Base-by-base conservation (phyloP, 2,797 vertebrate genomes). In the Fistularia commersonii region DNA sequence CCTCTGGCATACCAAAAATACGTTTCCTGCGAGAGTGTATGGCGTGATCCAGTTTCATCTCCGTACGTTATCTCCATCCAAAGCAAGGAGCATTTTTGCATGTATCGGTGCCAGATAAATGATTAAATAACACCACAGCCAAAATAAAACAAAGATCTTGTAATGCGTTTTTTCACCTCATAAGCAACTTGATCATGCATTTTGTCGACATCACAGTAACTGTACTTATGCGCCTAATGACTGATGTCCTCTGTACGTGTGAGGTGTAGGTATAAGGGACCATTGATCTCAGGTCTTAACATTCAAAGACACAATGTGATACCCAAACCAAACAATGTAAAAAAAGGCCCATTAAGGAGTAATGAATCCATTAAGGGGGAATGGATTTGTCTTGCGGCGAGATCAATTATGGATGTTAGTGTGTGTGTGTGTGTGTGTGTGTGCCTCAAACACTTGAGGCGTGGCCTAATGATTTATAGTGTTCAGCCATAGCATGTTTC, bases 251-350 rank as follows among this genome's bases (percentile, higher is more conserved):
- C 38, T 48, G 48, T 48, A 54, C 56, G 61, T 62, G 66, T 74
- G 62, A 79, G 58, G 51, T 66, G 61, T 71, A 56, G 55, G 50
- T 67, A 61, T 51, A 70, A 66, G 63, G 51, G 54, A 8, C 64
- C 83, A 90, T 89, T 86, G 87, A 90, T 91, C 88, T 86, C 72
- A 68, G 79, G 82, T 82, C 84, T 87, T 79, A 77, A 86, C 67
- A 48, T 84, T 79, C 74, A 80, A 80, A 88, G 85, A 89, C 80
- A 84, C 76, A 72, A 64, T 65, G 75, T 79, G 85, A 88, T 88
- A 88, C 82, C 70, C 72, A 87, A 87, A 86, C 86, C 85, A 90
- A 90, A 91, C 84, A 90, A 90, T 91, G 90, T 89, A 90, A 92
- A 92, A 23, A 91, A 89, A 89, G 82, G 64, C 84, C 87, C 86